Evolutionary conservation across 2,888 invertebrate genomes (phyloP), one percentile per base, ranked within the genome.

Genomic region (Trachelus troglodyta): DNA sequence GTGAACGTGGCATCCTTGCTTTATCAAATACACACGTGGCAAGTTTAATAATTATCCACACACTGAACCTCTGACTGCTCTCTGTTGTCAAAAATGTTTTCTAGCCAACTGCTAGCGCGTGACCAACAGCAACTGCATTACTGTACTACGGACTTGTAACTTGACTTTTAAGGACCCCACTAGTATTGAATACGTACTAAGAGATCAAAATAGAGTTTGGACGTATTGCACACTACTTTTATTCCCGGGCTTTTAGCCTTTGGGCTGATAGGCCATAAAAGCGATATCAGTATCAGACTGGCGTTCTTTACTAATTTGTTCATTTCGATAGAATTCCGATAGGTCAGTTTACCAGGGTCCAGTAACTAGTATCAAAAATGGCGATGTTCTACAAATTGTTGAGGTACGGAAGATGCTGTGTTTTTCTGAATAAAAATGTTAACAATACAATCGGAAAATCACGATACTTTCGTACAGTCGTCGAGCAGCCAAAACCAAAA

Each of bases 351-450:
- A 56, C 2, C 23, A 23, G 23, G 56, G 23, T 56, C 56, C 23
- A 23, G 23, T 6, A 56, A 56, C 23, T 23, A 23, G 0, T 56
- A 6, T 23, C 3, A 81, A 81, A 87, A 85, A 86, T 89, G 89
- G 85, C 88, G 80, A 85, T 85, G 76, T 81, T 88, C 69, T 85
- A 82, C 73, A 87, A 85, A 84, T 81, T 87, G 56, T 81, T 82
- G 78, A 80, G 83, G 79, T 83, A 85, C 73, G 77, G 83, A 34
- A 84, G 80, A 81, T 79, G 73, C 69, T 83, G 82, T 74, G 76
- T 81, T 37, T 77, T 80, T 56, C 40, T 84, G 15, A 80, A 81
- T 75, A 76, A 82, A 77, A 81, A 79, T 79, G 68, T 74, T 33
- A 74, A 76, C 1, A 81, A 76, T 33, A 77, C 73, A n/a, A 77